Evolutionary conservation across 2,113 vertebrate species (phyloP), one percentile per base, ranked within the genome.

Genomic region (Sinosuthora webbiana): DNA sequence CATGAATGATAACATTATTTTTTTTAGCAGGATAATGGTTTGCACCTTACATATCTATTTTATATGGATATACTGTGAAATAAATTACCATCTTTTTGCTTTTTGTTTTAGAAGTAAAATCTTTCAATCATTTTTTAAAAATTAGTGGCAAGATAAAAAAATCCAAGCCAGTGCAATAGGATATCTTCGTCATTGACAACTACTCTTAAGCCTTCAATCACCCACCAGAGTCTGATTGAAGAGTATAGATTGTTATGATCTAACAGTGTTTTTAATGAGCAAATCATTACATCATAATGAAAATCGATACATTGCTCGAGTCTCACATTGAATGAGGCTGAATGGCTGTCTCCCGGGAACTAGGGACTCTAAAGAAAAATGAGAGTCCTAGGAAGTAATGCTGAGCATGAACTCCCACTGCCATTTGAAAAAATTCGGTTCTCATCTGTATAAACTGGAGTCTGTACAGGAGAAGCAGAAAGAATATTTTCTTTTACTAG

Each of bases 221-320:
- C 81, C 45, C 42, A 44, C 57, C 41, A 65, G 57, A 76, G 37
- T 21, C 59, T 92, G 85, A 90, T n/a, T 92, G 92, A 87, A 87
- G 81, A 95, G 37, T 87, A 83, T 69, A 70, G 41, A 86, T 93
- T 42, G 53, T 82, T 93, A 35, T 89, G 71, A 94, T 73, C 53
- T 90, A 89, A 90, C 37, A 37, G 28, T 44, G 55, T 90, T 92
- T 93, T 91, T 95, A 93, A 94, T 90, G 83, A 96, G 45, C 37
- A 93, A 95, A 88, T 93, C 41, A 93, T 90, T 93, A 24, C 84
- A 87, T 94, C 65, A 79, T 87, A 71, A 82, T 93, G 82, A 87
- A 95, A 95, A 90, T 57, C 35, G 87, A 78, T 90, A 65, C 20
- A 35, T 78, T 93, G 57, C 37, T 93, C 6, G 6, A 41, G 57